phyloP scores from a whole-genome alignment of 2,797 vertebrate species.

The Myoxocephalus aenaeus region DNA sequence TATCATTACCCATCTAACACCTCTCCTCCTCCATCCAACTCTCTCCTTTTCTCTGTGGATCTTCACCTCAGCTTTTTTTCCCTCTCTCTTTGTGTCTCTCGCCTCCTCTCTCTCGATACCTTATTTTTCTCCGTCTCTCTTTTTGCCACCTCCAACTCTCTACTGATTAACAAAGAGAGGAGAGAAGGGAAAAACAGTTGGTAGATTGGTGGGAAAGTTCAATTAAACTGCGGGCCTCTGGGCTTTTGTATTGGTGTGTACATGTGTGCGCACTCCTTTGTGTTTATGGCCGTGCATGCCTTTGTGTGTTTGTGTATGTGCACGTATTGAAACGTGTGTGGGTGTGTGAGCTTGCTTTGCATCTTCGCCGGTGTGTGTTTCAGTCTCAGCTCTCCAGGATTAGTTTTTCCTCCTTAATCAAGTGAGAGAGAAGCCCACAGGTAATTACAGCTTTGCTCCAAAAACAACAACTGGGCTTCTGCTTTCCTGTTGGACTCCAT shows the following conservation, averaged over 20 bases:
- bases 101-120: slow-evolving; percentile 4
- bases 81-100: slow-evolving; percentile 10
- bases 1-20: slow-evolving; percentile 65
- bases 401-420: slow-evolving; percentile 79
- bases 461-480: slow-evolving; percentile 65
- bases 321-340: slow-evolving; percentile 42
- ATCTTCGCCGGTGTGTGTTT: slow-evolving; percentile 64
- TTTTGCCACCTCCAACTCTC: slow-evolving; percentile 58
- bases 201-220: slow-evolving; percentile 78
- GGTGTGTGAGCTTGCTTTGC: slow-evolving; percentile 43
- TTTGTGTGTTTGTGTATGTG: slow-evolving; percentile 10
- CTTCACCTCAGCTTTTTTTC: slow-evolving; percentile 30
- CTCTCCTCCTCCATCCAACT: slow-evolving; percentile 51
- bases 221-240: slow-evolving; percentile 74
- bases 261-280: background rate
- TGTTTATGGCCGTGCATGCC: background rate
- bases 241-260: slow-evolving; percentile 60
- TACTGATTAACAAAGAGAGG: slow-evolving; percentile 60
- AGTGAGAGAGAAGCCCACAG: slow-evolving; percentile 72
- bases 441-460: slow-evolving; percentile 74
- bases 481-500: slow-evolving; percentile 58
- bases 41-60: slow-evolving; percentile 41
- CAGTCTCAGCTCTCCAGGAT: slow-evolving; percentile 69
- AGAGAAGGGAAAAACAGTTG: slow-evolving; percentile 30
- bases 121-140: slow-evolving; percentile 34